Evolutionary conservation across 2,113 vertebrate genomes (phyloP).

Genomic region (Morone chrysops): DNA sequence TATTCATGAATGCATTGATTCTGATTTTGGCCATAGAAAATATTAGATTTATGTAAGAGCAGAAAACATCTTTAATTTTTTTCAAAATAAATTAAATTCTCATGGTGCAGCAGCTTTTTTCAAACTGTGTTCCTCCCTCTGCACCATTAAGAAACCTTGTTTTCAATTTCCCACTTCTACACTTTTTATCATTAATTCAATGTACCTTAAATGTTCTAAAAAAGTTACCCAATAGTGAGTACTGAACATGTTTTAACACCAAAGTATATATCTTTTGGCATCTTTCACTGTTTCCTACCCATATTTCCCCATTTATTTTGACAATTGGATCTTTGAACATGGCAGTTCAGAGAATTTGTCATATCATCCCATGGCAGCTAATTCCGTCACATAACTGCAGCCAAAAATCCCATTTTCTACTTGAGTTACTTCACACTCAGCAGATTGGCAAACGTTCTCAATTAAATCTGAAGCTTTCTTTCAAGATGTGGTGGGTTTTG

Average conservation of each 20-base stretch:
- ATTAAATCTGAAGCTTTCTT: constrained; percentile 76
- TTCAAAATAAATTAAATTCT: constrained; percentile 58
- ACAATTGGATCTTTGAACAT: constrained; percentile 59
- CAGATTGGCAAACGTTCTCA: constrained; percentile 67
- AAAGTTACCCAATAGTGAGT: neutral
- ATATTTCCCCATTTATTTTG: constrained; percentile 28
- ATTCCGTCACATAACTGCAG: constrained; percentile 40
- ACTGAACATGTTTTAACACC: constrained; percentile 2
- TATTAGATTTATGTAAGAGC: constrained; percentile 25
- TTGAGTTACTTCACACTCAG: constrained; percentile 67
- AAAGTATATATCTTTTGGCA: constrained; percentile 11
- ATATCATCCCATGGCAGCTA: constrained; percentile 60
- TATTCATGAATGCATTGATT: constrained; percentile 51
- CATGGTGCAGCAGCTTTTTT: constrained; percentile 28
- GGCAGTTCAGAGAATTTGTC: constrained; percentile 60
- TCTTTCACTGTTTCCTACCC: neutral
- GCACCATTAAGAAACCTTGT: constrained; percentile 17
- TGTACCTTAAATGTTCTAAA: neutral
- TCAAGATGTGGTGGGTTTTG: constrained; percentile 54
- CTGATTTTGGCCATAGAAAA: constrained; percentile 27
- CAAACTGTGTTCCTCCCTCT: constrained; percentile 33
- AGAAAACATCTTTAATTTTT: constrained; percentile 45
- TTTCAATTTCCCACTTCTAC: constrained; percentile 12
- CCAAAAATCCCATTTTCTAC: constrained; percentile 72
- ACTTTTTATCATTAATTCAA: constrained; percentile 15